Percentiles rank a stretch among this genome's conserved stretches.
phyloP scores from a whole-genome alignment of 2,888 invertebrate genomes.

The Agrilus biguttatus region DNA sequence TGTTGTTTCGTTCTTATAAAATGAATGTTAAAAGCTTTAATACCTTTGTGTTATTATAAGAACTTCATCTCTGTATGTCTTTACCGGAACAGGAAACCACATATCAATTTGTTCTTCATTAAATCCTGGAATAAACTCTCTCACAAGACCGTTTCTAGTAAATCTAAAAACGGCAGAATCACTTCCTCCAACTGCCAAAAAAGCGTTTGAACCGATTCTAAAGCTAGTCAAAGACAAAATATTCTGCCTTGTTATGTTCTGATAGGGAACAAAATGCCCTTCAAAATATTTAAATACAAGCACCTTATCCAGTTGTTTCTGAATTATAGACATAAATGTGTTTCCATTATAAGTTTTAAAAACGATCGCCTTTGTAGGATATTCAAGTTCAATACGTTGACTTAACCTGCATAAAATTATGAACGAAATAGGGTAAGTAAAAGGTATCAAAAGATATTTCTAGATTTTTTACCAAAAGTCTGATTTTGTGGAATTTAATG shows the following conservation, averaged over 20 bases:
- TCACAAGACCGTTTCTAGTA: constrained; percentile 14
- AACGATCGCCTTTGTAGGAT: constrained; percentile 17
- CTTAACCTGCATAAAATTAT: constrained; percentile 15
- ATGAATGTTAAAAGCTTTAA: no score
- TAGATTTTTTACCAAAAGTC: constrained; percentile 21
- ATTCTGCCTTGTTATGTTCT: constrained; percentile 17
- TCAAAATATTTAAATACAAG: constrained; percentile 17
- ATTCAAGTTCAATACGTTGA: constrained; percentile 18
- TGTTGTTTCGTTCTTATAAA: no score
- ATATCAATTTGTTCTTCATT: constrained; percentile 20
- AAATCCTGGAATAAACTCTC: constrained; percentile 16
- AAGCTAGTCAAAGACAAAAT: constrained; percentile 22
- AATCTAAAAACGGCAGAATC: constrained; percentile 24
- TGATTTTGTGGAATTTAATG: constrained; percentile 11
- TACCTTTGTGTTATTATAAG: constrained; percentile 29
- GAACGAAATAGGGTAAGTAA: background rate
- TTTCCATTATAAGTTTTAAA: constrained; percentile 15
- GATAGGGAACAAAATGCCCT: constrained; percentile 15
- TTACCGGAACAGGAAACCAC: constrained; percentile 26
- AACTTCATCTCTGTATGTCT: constrained; percentile 31
- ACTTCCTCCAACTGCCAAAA: constrained; percentile 25
- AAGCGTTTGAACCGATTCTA: constrained; percentile 24
- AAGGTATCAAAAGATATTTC: constrained; percentile 3
- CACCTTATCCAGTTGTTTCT: constrained; percentile 15
- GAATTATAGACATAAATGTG: constrained; percentile 22